phyloP scores from a whole-genome alignment of 2,888 invertebrate genomes.

The Habrosyne pyritoides region DNA sequence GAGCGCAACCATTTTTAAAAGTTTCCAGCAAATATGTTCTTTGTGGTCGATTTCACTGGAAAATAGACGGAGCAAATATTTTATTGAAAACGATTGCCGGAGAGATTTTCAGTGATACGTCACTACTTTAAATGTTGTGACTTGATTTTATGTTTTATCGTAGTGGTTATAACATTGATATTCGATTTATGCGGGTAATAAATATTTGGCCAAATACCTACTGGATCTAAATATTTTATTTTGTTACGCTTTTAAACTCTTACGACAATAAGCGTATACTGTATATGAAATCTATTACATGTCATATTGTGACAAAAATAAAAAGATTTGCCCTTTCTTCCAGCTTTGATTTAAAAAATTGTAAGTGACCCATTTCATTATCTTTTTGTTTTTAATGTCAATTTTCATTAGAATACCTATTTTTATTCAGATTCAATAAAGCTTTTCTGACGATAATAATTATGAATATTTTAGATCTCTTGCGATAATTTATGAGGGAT shows the following conservation, averaged over 20 bases:
- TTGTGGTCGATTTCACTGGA: slow-evolving; percentile 12
- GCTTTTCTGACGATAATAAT: neutral
- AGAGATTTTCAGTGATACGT: neutral
- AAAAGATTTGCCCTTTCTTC: too few species aligned
- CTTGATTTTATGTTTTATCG: slow-evolving; percentile 11
- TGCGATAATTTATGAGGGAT: too few species aligned
- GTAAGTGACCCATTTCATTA: neutral
- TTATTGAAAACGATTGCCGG: neutral
- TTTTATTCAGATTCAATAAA: neutral
- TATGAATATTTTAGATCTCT: neutral
- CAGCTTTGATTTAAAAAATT: too few species aligned
- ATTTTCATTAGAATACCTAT: neutral
- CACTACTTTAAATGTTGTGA: neutral
- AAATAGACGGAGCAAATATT: neutral
- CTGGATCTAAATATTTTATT: too few species aligned
- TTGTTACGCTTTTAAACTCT: too few species aligned
- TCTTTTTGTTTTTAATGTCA: neutral
- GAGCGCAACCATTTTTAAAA: slow-evolving; percentile 59
- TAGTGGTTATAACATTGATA: too few species aligned
- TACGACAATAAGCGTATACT: too few species aligned
- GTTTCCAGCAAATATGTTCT: slow-evolving; percentile 46
- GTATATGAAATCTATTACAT: too few species aligned
- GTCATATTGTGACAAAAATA: too few species aligned
- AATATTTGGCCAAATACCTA: too few species aligned
- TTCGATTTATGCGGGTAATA: too few species aligned